phyloP scores from a whole-genome alignment of 1,140 invertebrate species.

The Adoxophyes honmai region DNA sequence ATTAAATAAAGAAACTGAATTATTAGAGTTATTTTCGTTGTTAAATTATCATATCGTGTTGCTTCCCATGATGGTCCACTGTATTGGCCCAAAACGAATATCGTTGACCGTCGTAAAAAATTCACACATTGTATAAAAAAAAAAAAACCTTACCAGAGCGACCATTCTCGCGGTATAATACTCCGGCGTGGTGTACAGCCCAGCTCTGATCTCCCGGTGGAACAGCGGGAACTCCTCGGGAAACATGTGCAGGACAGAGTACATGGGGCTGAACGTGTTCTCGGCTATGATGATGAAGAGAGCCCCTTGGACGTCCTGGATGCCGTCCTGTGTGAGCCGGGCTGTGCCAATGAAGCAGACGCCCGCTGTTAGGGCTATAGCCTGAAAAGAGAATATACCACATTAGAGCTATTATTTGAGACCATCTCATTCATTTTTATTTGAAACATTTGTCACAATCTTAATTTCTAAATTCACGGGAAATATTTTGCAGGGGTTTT shows the following conservation, averaged over 20 bases:
- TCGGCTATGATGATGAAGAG: slow-evolving; percentile 91
- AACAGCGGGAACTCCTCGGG: slow-evolving; percentile 88
- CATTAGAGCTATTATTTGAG: no score
- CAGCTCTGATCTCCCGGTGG: slow-evolving; percentile 86
- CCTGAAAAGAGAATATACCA: slow-evolving; percentile 78
- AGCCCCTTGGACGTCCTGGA: slow-evolving; percentile 90
- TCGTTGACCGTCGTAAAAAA: no score
- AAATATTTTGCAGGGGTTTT: no score
- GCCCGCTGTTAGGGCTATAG: slow-evolving; percentile 85
- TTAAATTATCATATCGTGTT: no score
- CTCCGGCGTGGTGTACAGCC: slow-evolving; percentile 83
- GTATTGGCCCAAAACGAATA: no score
- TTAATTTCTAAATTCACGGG: no score
- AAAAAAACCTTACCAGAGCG: slow-evolving; percentile 86
- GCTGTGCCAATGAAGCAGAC: slow-evolving; percentile 87
- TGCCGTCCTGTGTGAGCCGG: slow-evolving; percentile 83
- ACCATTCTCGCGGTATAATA: slow-evolving; percentile 88
- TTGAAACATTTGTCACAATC: no score
- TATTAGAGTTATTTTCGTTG: no score
- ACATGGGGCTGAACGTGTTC: slow-evolving; percentile 93
- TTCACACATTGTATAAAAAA: no score
- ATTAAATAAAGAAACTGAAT: no score
- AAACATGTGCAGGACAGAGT: slow-evolving; percentile 87
- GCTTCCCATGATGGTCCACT: no score
- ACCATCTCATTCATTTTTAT: no score